Base-by-base conservation (phyloP, 2,797 vertebrate genomes). In the Melanotaenia pygmaea region DNA sequence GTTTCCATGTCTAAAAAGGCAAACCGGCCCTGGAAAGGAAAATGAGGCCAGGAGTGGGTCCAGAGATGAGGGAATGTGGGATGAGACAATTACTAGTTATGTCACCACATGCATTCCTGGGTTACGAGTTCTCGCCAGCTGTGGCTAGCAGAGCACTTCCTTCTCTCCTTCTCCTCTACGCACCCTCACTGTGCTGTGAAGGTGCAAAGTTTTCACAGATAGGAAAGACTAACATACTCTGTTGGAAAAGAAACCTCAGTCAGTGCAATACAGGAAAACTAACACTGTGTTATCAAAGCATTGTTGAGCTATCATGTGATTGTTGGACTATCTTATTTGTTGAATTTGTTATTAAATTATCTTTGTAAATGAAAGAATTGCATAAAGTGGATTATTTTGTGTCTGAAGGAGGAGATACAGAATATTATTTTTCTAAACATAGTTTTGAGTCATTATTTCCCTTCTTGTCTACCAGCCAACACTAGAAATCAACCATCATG, bases 401-500 rank as follows among this genome's bases (percentile, higher is more conserved):
- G 11, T 68, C 54, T 63, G 3, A 35, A 64, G 12, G 35, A 69
- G 32, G 18, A 64, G 59, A 61, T 43, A 16, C 26, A 2, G 6
- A 30, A 9, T 0, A 3, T 73, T 51, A 53, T 30, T 75, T 51
- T 18, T 74, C 54, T 47, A 40, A 32, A 35, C 40, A 24, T 66
- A 20, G 2, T 37, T 72, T 38, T 66, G 10, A 68, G 28, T 81
- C 5, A 59, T n/a, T 67, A 1, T 65, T 47, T 78, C n/a, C 22
- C 80, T 60, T 83, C 64, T 72, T 69, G 35, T 76, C 40, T 24
- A 68, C 34, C 92, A 99, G 98, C 98, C 98, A 34, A 97, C 96
- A 0, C 89, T 99, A 80, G 97, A 99, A 91, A 96, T 99, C 74
- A 99, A 97, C 89, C 98, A 99, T 85, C 98, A 99, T 0, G 98